These are phyloP conservation scores for Perizoma flavofasciatum DNA, from an alignment of 2,888 invertebrate genomes.

Conservation along the genomic window DNA sequence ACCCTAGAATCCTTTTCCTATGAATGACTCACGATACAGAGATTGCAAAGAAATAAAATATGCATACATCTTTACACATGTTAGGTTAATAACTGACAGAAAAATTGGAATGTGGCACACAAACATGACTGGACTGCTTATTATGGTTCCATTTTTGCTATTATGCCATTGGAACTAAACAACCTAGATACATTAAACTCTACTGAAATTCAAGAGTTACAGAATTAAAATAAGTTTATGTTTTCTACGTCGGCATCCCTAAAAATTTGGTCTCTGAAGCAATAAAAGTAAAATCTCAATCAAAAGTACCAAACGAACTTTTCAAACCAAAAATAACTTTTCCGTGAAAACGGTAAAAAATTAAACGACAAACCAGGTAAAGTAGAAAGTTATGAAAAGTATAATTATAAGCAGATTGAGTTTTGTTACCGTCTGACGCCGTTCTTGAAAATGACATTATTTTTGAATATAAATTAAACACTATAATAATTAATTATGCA, in stretches of 20 bases:
- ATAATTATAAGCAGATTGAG: constrained; percentile 18
- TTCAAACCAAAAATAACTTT: constrained; percentile 10
- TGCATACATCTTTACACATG: too few species aligned
- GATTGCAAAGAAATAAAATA: too few species aligned
- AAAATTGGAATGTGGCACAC: too few species aligned
- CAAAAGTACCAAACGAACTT: constrained; percentile 11
- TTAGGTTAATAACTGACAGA: too few species aligned
- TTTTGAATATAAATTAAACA: neutral
- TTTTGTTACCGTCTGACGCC: constrained; percentile 5
- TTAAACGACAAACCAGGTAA: constrained; percentile 26
- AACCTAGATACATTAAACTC: neutral
- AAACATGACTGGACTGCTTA: too few species aligned
- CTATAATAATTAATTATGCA: neutral
- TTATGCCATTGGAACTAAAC: too few species aligned
- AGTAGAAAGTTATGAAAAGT: constrained; percentile 12
- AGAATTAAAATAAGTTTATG: constrained; percentile 13
- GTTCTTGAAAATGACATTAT: neutral
- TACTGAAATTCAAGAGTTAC: constrained; percentile 16
- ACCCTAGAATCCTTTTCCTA: too few species aligned
- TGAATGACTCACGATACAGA: too few species aligned
- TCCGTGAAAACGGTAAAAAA: constrained; percentile 20
- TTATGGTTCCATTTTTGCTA: too few species aligned
- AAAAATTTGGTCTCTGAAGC: constrained; percentile 12
- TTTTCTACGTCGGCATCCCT: constrained; percentile 4
- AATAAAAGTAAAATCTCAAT: constrained; percentile 18